These are phyloP conservation scores for Centroberyx gerrardi DNA, from an alignment of 2,797 vertebrate species.

Conservation along the genomic window DNA sequence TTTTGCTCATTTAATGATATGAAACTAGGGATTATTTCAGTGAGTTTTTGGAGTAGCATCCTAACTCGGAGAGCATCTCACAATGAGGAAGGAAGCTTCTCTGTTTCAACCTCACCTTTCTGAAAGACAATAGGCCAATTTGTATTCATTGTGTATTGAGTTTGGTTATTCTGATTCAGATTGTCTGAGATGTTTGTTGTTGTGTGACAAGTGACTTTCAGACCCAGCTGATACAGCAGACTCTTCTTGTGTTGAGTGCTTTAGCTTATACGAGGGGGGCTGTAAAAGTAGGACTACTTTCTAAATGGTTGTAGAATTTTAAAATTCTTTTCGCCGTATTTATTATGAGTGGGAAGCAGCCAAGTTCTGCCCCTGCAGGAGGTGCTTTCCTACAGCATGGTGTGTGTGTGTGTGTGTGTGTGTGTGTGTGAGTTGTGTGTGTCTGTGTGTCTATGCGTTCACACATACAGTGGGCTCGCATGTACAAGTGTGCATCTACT, in stretches of 20 bases:
- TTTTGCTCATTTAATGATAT: not conserved
- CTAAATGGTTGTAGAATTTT: slow-evolving; percentile 9
- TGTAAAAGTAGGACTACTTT: slow-evolving; percentile 30
- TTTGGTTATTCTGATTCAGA: not conserved
- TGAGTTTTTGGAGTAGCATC: not conserved
- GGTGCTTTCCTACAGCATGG: slow-evolving; percentile 13
- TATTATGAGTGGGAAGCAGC: slow-evolving; percentile 41
- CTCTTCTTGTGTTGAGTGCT: not conserved
- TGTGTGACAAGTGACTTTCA: not conserved
- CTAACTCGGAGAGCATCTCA: not conserved
- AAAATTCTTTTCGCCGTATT: slow-evolving; percentile 24
- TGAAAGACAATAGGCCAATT: no score
- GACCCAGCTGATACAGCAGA: not conserved
- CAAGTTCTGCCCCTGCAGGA: slow-evolving; percentile 35
- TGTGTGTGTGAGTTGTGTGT: slow-evolving; percentile 14
- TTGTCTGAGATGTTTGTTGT: not conserved
- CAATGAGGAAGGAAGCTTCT: not conserved
- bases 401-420: slow-evolving; percentile 9
- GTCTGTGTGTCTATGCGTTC: slow-evolving; percentile 3
- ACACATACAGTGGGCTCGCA: slow-evolving; percentile 1
- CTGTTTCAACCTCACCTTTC: not conserved
- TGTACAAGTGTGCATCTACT: slow-evolving; percentile 32
- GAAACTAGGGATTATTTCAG: not conserved
- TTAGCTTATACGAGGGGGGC: slow-evolving; percentile 15
- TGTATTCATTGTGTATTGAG: no score